phyloP scores from a whole-genome alignment of 2,888 invertebrate species.

The Eupithecia abbreviata region DNA sequence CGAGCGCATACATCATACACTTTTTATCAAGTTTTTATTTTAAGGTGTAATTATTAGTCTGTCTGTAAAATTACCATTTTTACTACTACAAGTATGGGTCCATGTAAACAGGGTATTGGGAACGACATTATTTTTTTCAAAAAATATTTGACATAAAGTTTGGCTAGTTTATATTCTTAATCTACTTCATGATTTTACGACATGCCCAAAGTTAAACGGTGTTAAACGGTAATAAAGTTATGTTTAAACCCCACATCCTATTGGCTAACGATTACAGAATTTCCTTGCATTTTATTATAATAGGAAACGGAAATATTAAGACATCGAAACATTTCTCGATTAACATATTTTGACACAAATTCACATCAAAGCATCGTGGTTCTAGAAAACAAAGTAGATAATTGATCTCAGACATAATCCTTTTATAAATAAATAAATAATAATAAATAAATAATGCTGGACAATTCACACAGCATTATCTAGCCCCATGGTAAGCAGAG shows the following conservation, averaged over 20 bases:
- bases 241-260: neutral
- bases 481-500: too few relatives aligned
- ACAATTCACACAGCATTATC: too few relatives aligned
- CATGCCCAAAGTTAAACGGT: neutral
- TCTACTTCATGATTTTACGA: neutral
- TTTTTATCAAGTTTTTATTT: constrained; percentile 30
- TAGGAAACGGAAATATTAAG: neutral
- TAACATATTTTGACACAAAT: neutral
- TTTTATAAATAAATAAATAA: too few relatives aligned
- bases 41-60: neutral
- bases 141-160: too few relatives aligned
- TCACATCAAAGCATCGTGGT: neutral
- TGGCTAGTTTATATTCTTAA: too few relatives aligned
- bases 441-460: too few relatives aligned
- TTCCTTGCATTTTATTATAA: constrained; percentile 3
- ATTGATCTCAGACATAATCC: neutral
- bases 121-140: too few relatives aligned
- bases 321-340: neutral
- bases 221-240: neutral
- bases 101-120: too few relatives aligned
- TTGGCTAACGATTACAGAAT: neutral
- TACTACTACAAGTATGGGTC: too few relatives aligned
- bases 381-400: neutral
- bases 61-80: neutral
- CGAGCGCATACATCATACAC: constrained; percentile 16